Conservation (phyloP, 2,113 vertebrate genomes). For the Centropus bengalensis region DNA sequence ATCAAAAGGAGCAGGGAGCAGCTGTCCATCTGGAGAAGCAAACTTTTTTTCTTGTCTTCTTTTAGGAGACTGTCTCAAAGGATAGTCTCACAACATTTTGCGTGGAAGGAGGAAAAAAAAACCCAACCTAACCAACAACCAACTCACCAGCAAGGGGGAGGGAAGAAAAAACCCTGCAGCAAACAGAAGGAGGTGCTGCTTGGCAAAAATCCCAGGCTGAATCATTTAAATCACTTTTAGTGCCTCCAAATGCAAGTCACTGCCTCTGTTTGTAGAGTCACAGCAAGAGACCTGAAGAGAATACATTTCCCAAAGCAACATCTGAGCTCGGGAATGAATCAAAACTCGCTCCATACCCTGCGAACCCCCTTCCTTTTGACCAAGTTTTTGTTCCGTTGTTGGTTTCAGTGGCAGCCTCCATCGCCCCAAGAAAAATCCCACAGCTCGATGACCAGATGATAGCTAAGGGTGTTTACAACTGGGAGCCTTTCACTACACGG, state of each 20-base stretch:
- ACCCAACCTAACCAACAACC: not conserved
- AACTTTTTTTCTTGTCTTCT: not conserved
- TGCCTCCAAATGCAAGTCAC: conserved; percentile 63
- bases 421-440: not conserved
- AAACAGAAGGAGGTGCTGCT: conserved; percentile 74
- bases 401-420: not conserved
- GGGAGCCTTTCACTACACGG: not conserved
- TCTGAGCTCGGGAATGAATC: conserved; percentile 61
- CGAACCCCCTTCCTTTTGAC: conserved; percentile 36
- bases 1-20: conserved; percentile 70
- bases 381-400: conserved; percentile 45
- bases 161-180: conserved; percentile 32
- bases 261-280: conserved; percentile 72
- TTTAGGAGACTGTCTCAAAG: conserved; percentile 47
- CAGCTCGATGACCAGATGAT: not conserved
- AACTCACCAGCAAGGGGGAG: not conserved
- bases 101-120: conserved; percentile 2
- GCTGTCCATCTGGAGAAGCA: conserved; percentile 68
- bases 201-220: conserved; percentile 68
- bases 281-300: conserved; percentile 63
- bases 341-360: conserved; percentile 39
- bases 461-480: not conserved
- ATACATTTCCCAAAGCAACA: conserved; percentile 69
- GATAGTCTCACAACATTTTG: conserved; percentile 44
- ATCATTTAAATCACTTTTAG: conserved; percentile 76